phyloP scores from a whole-genome alignment of 2,797 vertebrate species.

The Hydrophis major region DNA sequence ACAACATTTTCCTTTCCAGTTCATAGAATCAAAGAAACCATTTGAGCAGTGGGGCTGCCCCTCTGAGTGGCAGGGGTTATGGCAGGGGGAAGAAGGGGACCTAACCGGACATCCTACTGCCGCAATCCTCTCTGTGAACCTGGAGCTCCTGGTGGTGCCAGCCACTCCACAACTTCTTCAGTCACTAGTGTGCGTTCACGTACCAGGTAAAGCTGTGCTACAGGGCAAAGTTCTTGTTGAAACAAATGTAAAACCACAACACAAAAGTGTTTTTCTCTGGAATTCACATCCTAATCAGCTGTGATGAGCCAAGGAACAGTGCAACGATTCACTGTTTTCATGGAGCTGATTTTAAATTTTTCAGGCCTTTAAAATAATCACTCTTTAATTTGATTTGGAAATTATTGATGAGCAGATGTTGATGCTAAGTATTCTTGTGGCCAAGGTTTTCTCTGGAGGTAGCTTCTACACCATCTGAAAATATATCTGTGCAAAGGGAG shows the following conservation, averaged over 20 bases:
- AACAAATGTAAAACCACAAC: background rate
- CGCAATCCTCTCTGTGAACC: slow-evolving; percentile 88
- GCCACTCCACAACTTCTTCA: slow-evolving; percentile 85
- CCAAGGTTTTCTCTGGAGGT: background rate
- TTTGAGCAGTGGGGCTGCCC: slow-evolving; percentile 26
- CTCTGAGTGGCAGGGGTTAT: slow-evolving; percentile 68
- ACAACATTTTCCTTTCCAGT: slow-evolving; percentile 31
- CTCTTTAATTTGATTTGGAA: background rate
- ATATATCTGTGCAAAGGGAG: background rate
- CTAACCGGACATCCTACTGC: slow-evolving; percentile 92
- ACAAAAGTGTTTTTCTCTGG: background rate
- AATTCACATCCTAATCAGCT: background rate
- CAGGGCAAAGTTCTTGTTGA: background rate
- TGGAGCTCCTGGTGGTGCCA: slow-evolving; percentile 81
- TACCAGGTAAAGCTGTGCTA: slow-evolving; percentile 75
- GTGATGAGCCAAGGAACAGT: background rate
- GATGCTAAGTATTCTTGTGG: background rate
- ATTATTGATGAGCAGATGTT: background rate
- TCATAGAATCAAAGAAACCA: background rate
- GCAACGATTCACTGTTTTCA: background rate
- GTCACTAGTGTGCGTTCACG: slow-evolving; percentile 92
- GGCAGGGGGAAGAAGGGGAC: slow-evolving; percentile 95
- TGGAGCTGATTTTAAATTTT: background rate
- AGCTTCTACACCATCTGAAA: background rate
- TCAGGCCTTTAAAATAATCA: background rate